A percentile compares a stretch with the other conserved stretches of the same genome.
Evolutionary conservation across 2,113 vertebrate genomes (phyloP).

Genomic region (Pseudorasbora parva): DNA sequence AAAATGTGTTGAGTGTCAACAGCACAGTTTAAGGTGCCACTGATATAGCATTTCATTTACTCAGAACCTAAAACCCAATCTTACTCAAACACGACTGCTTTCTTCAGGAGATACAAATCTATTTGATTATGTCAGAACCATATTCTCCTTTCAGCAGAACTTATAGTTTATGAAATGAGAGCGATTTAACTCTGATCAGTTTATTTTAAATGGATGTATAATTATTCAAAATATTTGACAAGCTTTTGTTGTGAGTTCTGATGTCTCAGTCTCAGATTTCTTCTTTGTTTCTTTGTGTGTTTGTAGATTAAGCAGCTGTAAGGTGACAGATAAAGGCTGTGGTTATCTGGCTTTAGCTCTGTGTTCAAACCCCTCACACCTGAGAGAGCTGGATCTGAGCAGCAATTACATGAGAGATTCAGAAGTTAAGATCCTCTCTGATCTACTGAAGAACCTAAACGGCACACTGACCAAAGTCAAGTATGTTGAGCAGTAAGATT

Average conservation of each 20-base stretch:
- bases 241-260: background rate
- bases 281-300: background rate
- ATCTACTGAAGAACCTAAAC: background rate
- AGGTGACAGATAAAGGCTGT: background rate
- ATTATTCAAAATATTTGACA: background rate
- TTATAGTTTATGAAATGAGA: background rate
- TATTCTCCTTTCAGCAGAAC: too few relatives aligned
- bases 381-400: background rate
- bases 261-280: background rate
- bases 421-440: background rate
- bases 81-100: background rate
- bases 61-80: too few relatives aligned
- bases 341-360: background rate
- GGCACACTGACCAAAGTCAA: background rate
- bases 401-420: accelerated
- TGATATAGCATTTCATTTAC: too few relatives aligned
- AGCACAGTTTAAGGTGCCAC: too few relatives aligned
- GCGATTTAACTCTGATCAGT: background rate
- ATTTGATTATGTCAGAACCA: too few relatives aligned
- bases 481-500: background rate
- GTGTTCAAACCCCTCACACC: background rate
- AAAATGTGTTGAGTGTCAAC: too few relatives aligned
- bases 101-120: background rate
- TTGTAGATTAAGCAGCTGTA: accelerated
- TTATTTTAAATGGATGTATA: background rate